Evolutionary conservation across 2,113 vertebrate genomes (phyloP), one percentile per base, ranked within the genome.

Genomic region (Podocnemis expansa): DNA sequence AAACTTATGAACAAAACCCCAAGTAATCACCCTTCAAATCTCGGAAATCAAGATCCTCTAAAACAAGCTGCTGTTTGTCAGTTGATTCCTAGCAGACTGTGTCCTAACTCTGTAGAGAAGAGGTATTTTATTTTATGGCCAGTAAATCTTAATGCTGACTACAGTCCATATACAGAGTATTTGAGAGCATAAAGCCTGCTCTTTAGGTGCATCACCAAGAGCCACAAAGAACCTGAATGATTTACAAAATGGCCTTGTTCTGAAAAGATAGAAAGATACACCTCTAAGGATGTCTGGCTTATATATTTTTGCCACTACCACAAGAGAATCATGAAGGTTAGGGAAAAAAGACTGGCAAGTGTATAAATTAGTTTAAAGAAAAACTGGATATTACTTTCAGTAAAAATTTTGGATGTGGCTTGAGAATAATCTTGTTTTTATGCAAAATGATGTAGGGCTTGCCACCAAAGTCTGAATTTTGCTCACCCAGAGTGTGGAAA

Each of bases 391-490:
- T 31, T 17, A 24, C 2, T 87, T 91, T 76, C 34, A 14, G 17
- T 83, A 81, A 85, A 93, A 92, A 49, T 43, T 52, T 52, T 52
- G 13, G 51, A 52, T 52, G 51, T 52, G 51, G 51, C 51, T 16
- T 52, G 51, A 52, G 51, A 52, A 52, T 52, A n/a, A 52, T 29
- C 78, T 43, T 47, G 19, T 52, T 6, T 70, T 70, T 70, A 19
- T 27, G 78, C 45, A 4, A 49, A 54, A 87, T n/a, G 38, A 2
- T 52, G 1, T 0, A 2, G 81, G 79, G 10, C 76, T 95, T 95
- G 43, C 85, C 93, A 91, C 96, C 88, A 96, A 93, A 70, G 47
- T 85, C 91, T 96, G 89, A 95, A 89, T 93, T 96, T 96, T 83
- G 67, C 49, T 67, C 58, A 96, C 92, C 22, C 84, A 96, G 93